These are phyloP conservation scores for Mobula birostris DNA, from an alignment of 2,113 vertebrate species.

Conservation along the genomic window DNA sequence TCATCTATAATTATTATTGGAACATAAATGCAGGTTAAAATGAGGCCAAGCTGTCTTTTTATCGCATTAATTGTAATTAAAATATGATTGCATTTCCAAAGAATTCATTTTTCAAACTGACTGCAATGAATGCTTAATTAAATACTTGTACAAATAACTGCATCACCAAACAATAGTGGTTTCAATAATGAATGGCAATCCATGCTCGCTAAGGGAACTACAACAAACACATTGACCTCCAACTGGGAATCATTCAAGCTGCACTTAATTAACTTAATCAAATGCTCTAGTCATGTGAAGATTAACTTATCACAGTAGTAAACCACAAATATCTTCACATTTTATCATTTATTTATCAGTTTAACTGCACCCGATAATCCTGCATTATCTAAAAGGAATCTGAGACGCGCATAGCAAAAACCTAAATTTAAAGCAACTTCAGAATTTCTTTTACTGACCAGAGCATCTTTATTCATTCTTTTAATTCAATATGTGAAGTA, in stretches of 20 bases:
- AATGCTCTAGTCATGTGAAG: constrained; percentile 24
- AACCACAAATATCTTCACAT: not conserved
- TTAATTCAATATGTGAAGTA: not conserved
- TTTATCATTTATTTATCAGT: constrained; percentile 1
- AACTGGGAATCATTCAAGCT: constrained; percentile 30
- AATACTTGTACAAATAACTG: constrained; percentile 22
- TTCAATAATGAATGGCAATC: constrained; percentile 24
- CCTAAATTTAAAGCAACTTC: not conserved
- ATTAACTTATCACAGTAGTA: not conserved
- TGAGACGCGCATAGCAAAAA: not conserved
- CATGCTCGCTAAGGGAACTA: constrained; percentile 11
- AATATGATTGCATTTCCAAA: constrained; percentile 21
- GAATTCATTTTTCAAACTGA: constrained; percentile 27
- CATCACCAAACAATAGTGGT: constrained; percentile 12
- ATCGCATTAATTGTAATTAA: constrained; percentile 1
- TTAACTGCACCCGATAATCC: not conserved
- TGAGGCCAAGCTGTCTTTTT: constrained; percentile 23
- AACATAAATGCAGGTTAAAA: constrained; percentile 8
- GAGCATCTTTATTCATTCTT: not conserved
- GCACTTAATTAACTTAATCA: constrained; percentile 27
- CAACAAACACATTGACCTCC: constrained; percentile 22
- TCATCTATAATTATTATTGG: constrained; percentile 16
- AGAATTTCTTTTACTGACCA: not conserved
- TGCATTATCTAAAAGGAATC: not conserved
- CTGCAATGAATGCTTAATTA: constrained; percentile 12